These are phyloP conservation scores for Pristionchus exspectatus DNA, from an alignment of 2,888 invertebrate genomes.

Conservation along the genomic window DNA sequence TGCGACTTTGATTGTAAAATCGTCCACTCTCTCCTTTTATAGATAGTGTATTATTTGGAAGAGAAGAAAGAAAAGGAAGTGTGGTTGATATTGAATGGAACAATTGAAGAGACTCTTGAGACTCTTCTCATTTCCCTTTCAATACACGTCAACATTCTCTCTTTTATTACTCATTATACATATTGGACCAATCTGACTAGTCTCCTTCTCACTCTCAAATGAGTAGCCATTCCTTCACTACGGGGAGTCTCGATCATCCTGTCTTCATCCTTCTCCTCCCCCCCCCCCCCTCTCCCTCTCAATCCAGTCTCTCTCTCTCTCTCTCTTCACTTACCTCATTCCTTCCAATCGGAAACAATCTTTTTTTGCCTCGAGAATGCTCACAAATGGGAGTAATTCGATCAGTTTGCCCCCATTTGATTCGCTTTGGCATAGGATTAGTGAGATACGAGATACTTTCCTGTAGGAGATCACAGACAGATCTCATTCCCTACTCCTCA, in stretches of 20 bases:
- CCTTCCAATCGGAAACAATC: neutral
- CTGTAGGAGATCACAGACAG: neutral
- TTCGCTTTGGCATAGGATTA: neutral
- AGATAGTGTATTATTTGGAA: constrained; percentile 27
- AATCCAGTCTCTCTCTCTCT: neutral
- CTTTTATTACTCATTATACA: constrained; percentile 11
- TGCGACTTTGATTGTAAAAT: constrained; percentile 14
- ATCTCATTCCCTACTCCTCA: neutral
- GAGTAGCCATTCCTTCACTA: constrained; percentile 7
- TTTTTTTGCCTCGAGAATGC: constrained; percentile 17
- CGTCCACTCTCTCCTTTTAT: constrained; percentile 2
- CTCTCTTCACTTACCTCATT: neutral
- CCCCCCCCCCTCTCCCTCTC: too few species aligned
- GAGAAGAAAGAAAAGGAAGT: constrained; percentile 45
- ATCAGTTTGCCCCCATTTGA: neutral
- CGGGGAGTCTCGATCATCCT: constrained; percentile 4
- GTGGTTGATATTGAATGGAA: neutral
- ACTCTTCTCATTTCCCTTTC: neutral
- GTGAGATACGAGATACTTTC: neutral
- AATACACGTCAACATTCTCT: neutral
- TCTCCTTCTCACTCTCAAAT: constrained; percentile 5
- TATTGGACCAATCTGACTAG: neutral
- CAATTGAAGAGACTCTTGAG: neutral
- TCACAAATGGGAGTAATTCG: neutral
- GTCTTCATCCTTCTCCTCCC: neutral